phyloP scores from a whole-genome alignment of 2,888 invertebrate genomes.

The Entomobrya proxima region DNA sequence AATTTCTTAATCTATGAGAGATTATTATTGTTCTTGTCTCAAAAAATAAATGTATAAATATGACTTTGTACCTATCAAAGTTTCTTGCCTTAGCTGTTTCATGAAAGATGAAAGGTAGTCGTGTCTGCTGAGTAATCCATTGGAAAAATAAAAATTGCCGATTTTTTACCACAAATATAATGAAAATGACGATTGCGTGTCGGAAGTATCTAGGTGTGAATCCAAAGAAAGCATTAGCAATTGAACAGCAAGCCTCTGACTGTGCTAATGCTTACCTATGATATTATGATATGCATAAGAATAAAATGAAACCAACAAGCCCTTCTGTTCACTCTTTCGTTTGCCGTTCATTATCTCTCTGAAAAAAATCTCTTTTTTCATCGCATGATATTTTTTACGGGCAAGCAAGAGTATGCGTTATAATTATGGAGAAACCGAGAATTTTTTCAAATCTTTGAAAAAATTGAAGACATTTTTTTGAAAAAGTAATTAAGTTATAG shows the following conservation, averaged over 20 bases:
- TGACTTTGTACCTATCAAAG: background rate
- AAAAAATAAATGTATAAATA: background rate
- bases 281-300: background rate
- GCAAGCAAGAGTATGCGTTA: conserved; percentile 58
- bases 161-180: conserved; percentile 54
- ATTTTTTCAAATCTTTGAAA: conserved; percentile 51
- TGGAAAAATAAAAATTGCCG: conserved; percentile 53
- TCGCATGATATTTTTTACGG: conserved; percentile 43
- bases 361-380: conserved; percentile 48
- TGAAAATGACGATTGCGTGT: conserved; percentile 68
- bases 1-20: conserved; percentile 59
- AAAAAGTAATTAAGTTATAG: conserved; percentile 66
- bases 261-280: background rate
- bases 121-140: conserved; percentile 35
- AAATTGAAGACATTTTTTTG: conserved; percentile 53
- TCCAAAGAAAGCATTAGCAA: conserved; percentile 65
- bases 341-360: conserved; percentile 48
- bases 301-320: conserved; percentile 36
- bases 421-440: conserved; percentile 66
- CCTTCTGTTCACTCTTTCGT: conserved; percentile 53
- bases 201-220: conserved; percentile 68
- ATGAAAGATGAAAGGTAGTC: background rate
- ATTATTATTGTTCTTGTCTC: conserved; percentile 1
- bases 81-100: conserved; percentile 1
- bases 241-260: conserved; percentile 33